These are phyloP conservation scores for Pocillopora damicornis DNA, from an alignment of 64 coral and sea anemone species.

Conservation along the genomic window DNA sequence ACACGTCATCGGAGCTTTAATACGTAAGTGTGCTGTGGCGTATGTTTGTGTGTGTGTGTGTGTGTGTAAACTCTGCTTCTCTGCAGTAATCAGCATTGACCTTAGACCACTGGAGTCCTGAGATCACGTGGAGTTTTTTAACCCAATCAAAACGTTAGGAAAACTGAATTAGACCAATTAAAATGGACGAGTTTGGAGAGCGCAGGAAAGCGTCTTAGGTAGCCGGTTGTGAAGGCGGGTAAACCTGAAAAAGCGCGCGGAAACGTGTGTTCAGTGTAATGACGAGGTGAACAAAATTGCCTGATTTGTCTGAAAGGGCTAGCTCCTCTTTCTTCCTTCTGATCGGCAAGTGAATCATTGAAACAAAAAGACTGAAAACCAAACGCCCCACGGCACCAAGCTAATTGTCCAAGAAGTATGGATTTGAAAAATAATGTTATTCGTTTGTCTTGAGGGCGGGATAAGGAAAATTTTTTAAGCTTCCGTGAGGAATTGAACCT, in stretches of 20 bases:
- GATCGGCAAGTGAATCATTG: not conserved
- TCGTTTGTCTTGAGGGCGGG: no score
- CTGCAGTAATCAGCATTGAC: conserved; percentile 5
- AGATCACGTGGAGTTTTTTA: not conserved
- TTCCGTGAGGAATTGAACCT: no score
- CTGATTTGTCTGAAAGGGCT: no score
- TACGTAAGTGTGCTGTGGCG: conserved; percentile 20
- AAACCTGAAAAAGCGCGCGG: not conserved
- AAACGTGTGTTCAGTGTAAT: not conserved
- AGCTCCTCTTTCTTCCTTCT: not conserved
- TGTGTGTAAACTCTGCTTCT: not conserved
- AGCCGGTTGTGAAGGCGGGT: not conserved
- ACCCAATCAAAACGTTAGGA: not conserved
- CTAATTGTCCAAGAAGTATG: no score
- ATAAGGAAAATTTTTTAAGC: no score
- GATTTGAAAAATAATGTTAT: no score
- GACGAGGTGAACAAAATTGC: no score
- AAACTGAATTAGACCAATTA: not conserved
- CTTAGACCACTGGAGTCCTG: not conserved
- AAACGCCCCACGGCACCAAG: no score
- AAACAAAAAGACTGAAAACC: no score
- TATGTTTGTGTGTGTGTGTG: not conserved
- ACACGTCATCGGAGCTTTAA: conserved; percentile 37
- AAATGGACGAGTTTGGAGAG: not conserved
- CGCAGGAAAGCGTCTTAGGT: not conserved